Evolutionary conservation across 2,113 vertebrate species (phyloP), one percentile per base, ranked within the genome.

Genomic region (Hylia prasina): DNA sequence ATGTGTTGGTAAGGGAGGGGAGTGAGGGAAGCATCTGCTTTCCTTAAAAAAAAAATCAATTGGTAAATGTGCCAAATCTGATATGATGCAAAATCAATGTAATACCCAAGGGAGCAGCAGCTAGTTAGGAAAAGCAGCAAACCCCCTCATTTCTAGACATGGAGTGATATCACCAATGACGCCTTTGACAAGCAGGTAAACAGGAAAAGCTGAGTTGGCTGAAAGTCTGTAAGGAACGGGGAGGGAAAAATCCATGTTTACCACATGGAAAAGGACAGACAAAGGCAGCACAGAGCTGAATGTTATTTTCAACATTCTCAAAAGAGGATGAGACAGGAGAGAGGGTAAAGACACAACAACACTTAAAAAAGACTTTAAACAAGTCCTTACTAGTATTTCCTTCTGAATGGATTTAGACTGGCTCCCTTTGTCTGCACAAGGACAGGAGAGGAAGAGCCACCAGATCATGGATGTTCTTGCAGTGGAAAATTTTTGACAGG

Each of bases 291-390:
- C 75, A 97, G 95, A 97, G 83, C 75, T 89, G 60, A 89, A 85
- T 91, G 92, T 95, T 98, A 97, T 98, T 97, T 98, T 96, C 96
- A 97, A 94, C 87, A 61, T 85, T 97, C 87, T 94, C 95, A 95
- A 97, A 97, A 97, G 83, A 69, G 88, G 88, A 96, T 92, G 90
- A 97, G 93, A 94, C 96, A 97, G 97, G 82, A 96, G 69, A 82
- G 53, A 73, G 87, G 53, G 39, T 89, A 95, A 97, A 96, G 79
- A 90, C 87, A 91, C 13, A 94, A 93, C 92, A 96, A 61, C 87
- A 94, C 94, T 96, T 96, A 37, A 96, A 97, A 97, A 90, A 85
- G 89, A 93, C 91, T 96, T 97, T 90, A 83, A 96, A 96, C 93
- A 97, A 83, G 70, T 86, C 91, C 88, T 96, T 86, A 96, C 64